phyloP scores from a whole-genome alignment of 2,888 invertebrate genomes.

The Lottia gigantea region DNA sequence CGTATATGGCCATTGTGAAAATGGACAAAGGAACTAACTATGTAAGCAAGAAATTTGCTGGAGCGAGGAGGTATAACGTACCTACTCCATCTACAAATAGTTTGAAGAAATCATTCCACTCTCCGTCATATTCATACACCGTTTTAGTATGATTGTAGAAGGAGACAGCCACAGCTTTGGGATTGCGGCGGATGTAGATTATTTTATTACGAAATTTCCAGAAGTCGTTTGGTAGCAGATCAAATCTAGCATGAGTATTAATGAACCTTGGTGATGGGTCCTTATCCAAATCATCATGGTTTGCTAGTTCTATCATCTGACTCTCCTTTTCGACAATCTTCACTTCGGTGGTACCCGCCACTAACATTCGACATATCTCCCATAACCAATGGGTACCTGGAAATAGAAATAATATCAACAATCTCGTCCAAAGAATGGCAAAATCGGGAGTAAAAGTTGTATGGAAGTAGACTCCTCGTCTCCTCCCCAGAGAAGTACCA shows the following conservation, averaged over 20 bases:
- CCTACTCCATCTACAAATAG: conserved; percentile 25
- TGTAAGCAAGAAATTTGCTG: too few relatives aligned
- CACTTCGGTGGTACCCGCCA: conserved; percentile 13
- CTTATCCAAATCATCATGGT: conserved; percentile 10
- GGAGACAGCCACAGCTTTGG: conserved; percentile 33
- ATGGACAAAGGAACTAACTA: too few relatives aligned
- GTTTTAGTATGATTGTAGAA: conserved; percentile 30
- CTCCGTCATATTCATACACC: conserved; percentile 30
- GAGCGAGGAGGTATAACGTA: too few relatives aligned
- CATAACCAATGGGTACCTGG: conserved; percentile 33
- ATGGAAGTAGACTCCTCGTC: too few relatives aligned
- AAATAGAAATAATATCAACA: neutral
- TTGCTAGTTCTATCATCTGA: conserved; percentile 28
- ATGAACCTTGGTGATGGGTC: conserved; percentile 26
- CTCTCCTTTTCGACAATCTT: conserved; percentile 23
- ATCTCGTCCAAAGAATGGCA: neutral
- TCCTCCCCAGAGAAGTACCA: too few relatives aligned
- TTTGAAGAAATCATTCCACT: conserved; percentile 28
- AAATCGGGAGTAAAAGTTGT: too few relatives aligned
- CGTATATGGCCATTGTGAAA: too few relatives aligned
- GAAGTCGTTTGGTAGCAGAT: conserved; percentile 17
- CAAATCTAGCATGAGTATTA: conserved; percentile 26
- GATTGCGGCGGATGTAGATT: conserved; percentile 29
- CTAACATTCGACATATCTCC: conserved; percentile 28
- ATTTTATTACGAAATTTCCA: conserved; percentile 25